Conservation (phyloP, 2,113 vertebrate genomes). For the Grus americana region DNA sequence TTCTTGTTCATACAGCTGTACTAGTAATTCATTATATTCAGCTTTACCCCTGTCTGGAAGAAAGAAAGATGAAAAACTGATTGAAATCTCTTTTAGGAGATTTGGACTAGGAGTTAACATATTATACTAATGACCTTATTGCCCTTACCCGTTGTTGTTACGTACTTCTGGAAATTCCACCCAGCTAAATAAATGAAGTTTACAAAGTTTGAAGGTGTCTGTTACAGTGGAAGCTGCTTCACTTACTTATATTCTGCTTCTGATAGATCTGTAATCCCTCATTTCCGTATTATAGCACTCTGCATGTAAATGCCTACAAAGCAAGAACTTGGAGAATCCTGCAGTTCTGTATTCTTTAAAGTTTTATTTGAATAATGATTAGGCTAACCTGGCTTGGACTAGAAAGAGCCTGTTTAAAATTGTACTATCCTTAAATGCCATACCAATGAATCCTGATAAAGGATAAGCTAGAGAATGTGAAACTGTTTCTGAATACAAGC, state of each 20-base stretch:
- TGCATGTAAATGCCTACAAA: background rate
- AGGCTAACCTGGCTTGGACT: background rate
- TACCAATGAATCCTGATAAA: background rate
- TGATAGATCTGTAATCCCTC: background rate
- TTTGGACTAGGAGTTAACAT: background rate
- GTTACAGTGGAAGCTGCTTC: background rate
- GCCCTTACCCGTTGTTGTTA: background rate
- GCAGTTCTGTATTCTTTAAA: background rate
- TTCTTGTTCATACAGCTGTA: background rate
- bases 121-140: background rate
- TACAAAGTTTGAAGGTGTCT: background rate
- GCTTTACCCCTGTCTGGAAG: background rate
- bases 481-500: background rate
- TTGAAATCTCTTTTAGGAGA: background rate
- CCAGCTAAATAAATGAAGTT: background rate
- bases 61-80: background rate
- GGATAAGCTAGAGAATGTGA: background rate
- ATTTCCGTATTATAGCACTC: background rate
- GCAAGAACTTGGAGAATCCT: background rate
- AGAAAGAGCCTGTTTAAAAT: background rate
- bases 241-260: background rate
- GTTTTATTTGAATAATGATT: background rate
- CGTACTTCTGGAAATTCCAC: background rate
- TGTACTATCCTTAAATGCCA: background rate
- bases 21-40: background rate